Conservation (phyloP, 2,113 vertebrate species). For the Capreolus pygargus region DNA sequence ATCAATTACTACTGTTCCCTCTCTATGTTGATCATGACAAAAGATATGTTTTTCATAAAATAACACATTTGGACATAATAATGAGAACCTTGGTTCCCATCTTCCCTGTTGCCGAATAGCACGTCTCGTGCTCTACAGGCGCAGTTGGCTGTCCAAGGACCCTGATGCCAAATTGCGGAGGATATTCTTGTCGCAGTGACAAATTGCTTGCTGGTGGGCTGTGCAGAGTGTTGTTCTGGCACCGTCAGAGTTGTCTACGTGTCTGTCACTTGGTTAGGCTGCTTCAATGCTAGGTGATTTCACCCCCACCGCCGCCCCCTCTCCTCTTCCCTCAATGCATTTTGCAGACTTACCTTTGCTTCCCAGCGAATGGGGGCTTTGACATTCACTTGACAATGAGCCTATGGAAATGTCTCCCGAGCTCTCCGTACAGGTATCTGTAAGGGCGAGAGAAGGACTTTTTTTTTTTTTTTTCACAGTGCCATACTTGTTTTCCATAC, state of each 20-base stretch:
- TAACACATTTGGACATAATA: conserved; percentile 78
- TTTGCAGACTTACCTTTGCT: conserved; percentile 80
- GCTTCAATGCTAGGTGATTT: conserved; percentile 80
- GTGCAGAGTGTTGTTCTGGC: conserved; percentile 82
- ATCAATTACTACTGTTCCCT: conserved; percentile 59
- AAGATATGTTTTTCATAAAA: conserved; percentile 76
- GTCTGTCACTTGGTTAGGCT: conserved; percentile 84
- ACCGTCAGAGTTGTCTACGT: conserved; percentile 82
- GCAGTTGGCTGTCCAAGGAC: conserved; percentile 82
- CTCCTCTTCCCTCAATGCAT: conserved; percentile 43
- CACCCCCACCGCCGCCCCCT: conserved; percentile 65
- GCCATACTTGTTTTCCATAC: conserved; percentile 88
- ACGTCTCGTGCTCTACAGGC: conserved; percentile 73
- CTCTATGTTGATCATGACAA: conserved; percentile 74
- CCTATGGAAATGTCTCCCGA: conserved; percentile 73
- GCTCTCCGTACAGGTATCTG: conserved; percentile 79
- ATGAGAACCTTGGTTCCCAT: conserved; percentile 75
- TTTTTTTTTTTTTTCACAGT: conserved; percentile 81
- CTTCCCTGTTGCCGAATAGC: conserved; percentile 68
- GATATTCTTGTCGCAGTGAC: conserved; percentile 85
- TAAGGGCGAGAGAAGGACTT: conserved; percentile 74
- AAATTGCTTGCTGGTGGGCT: conserved; percentile 82
- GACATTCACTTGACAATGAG: conserved; percentile 68
- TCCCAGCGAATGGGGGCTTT: conserved; percentile 72
- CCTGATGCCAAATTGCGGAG: conserved; percentile 82